Evolutionary conservation across 2,888 invertebrate genomes (phyloP).

Genomic region (Metellina segmentata): DNA sequence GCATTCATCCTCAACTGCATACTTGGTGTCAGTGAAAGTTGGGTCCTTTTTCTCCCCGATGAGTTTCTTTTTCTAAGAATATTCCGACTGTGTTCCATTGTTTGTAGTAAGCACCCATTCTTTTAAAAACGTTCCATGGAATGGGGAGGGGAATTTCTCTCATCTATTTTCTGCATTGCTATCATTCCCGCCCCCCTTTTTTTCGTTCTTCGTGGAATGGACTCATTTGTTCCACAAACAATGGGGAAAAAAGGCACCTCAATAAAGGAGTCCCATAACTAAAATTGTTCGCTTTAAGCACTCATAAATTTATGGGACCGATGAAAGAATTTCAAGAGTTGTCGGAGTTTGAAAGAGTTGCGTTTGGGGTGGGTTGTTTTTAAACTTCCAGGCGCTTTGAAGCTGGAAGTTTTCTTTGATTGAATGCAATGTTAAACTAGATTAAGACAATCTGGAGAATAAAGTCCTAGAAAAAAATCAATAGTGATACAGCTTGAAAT

Average conservation of each 20-base stretch:
- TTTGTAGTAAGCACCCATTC: conserved; percentile 31
- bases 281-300: not conserved
- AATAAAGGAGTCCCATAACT: not conserved
- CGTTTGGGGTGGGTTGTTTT: not conserved
- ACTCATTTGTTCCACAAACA: not conserved
- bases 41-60: not conserved
- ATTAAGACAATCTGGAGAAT: too few relatives aligned
- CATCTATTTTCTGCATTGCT: not conserved
- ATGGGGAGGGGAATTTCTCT: not conserved
- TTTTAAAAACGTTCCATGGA: not conserved
- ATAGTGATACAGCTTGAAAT: too few relatives aligned
- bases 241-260: not conserved
- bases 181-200: not conserved
- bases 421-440: too few relatives aligned
- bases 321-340: not conserved
- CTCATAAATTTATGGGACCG: not conserved
- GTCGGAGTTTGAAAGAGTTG: not conserved
- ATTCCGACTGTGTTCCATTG: conserved; percentile 5
- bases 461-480: too few relatives aligned
- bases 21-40: not conserved
- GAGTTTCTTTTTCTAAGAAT: not conserved
- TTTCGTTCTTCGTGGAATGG: not conserved
- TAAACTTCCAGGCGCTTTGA: not conserved
- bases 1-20: not conserved
- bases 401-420: too few relatives aligned